Percentiles rank a stretch among this genome's conserved stretches.
Evolutionary conservation across 2,797 vertebrate genomes (phyloP).

Genomic region (Leptoclinus maculatus): DNA sequence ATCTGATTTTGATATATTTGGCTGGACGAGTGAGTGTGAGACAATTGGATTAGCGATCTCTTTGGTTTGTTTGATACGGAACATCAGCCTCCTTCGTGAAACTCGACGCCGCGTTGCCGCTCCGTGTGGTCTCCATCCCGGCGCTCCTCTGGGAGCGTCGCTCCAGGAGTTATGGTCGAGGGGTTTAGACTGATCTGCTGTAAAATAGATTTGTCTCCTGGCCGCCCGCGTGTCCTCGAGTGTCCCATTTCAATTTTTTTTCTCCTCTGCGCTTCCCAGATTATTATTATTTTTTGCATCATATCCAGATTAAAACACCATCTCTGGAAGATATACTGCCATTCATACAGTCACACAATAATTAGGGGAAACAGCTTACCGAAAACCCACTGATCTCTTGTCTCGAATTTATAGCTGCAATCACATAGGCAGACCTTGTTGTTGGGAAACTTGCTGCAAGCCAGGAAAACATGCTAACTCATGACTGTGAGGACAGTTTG

Average conservation of each 20-base stretch:
- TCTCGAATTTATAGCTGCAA: constrained; percentile 46
- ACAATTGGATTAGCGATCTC: constrained; percentile 84
- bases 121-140: constrained; percentile 61
- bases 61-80: constrained; percentile 86
- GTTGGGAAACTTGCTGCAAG: constrained; percentile 59
- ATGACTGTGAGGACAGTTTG: constrained; percentile 71
- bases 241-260: constrained; percentile 71
- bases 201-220: constrained; percentile 69
- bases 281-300: constrained; percentile 21
- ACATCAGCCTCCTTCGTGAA: constrained; percentile 84
- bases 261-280: constrained; percentile 25
- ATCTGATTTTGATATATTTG: constrained; percentile 87
- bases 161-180: constrained; percentile 43
- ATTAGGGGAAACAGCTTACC: constrained; percentile 23
- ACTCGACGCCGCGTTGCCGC: constrained; percentile 75
- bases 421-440: constrained; percentile 50
- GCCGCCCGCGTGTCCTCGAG: constrained; percentile 49
- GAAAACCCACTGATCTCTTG: constrained; percentile 3
- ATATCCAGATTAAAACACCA: constrained; percentile 77
- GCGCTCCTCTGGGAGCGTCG: constrained; percentile 62
- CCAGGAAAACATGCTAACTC: constrained; percentile 73
- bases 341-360: constrained; percentile 68
- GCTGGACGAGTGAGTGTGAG: constrained; percentile 78
- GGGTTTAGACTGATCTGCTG: constrained; percentile 63
- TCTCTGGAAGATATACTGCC: constrained; percentile 69